Evolutionary conservation across 2,113 vertebrate genomes (phyloP).

Genomic region (Chionis minor): DNA sequence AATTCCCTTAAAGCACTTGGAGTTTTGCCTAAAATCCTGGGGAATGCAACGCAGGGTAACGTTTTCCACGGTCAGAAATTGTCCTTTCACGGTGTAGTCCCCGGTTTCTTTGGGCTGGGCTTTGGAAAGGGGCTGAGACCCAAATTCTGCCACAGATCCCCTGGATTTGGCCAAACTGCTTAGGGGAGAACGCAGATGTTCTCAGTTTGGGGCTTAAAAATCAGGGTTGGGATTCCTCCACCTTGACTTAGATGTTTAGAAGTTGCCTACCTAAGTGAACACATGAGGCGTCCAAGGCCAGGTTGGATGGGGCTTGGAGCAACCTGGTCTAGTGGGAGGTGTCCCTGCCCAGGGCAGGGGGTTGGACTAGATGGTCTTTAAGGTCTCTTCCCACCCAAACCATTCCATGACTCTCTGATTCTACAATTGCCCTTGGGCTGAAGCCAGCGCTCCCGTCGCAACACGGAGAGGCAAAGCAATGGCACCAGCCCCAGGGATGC

Average conservation of each 20-base stretch:
- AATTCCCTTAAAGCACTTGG: neutral
- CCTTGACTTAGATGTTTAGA: neutral
- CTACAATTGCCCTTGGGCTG: neutral
- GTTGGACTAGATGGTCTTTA: neutral
- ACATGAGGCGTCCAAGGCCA: too few species aligned
- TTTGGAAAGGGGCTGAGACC: neutral
- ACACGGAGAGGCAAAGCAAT: neutral
- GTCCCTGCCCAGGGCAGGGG: too few species aligned
- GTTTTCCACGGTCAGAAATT: accelerated
- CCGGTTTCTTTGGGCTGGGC: neutral
- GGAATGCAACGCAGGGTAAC: accelerated
- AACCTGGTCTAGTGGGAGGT: too few species aligned
- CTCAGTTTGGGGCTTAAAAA: neutral
- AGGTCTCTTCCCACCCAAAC: neutral
- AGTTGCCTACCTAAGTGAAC: neutral
- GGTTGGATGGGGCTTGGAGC: too few species aligned
- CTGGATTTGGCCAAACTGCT: neutral
- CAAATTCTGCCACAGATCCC: neutral
- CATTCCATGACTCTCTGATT: neutral
- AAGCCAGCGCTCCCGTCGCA: neutral
- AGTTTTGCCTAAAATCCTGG: neutral
- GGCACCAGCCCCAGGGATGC: too few species aligned
- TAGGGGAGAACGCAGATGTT: neutral
- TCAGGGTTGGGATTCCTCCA: neutral
- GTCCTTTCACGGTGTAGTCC: accelerated